Conservation (phyloP, 2,797 vertebrate species). For the Delichon dasypus region DNA sequence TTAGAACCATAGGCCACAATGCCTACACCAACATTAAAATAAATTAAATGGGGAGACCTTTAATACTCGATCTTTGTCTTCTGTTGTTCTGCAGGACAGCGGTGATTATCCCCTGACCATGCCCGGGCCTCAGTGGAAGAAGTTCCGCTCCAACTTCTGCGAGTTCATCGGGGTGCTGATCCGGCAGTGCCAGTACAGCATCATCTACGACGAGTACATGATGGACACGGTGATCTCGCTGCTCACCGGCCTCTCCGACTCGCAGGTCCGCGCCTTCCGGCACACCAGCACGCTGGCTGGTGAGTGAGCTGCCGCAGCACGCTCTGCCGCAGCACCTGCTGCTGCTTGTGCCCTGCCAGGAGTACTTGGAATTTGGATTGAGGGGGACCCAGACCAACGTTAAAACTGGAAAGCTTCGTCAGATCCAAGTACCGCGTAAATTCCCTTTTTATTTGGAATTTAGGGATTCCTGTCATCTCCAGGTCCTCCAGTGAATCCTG, state of each 20-base stretch:
- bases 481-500: neutral
- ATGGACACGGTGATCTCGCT: conserved; percentile 99
- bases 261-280: conserved; percentile 98
- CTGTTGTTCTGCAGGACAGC: conserved; percentile 84
- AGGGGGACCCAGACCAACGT: neutral
- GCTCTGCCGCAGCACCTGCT: neutral
- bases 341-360: neutral
- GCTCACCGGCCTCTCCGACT: conserved; percentile 97
- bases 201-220: conserved; percentile 99
- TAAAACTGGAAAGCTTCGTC: neutral
- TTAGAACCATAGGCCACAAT: neutral
- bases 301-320: conserved; percentile 63
- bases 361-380: rapidly evolving
- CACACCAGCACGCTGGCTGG: conserved; percentile 98
- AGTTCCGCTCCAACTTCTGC: conserved; percentile 98
- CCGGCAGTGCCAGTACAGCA: conserved; percentile 98
- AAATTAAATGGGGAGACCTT: neutral
- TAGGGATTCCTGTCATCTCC: neutral
- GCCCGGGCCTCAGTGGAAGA: conserved; percentile 98
- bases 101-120: conserved; percentile 98
- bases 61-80: neutral
- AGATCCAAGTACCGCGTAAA: neutral
- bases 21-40: neutral
- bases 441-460: neutral
- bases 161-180: conserved; percentile 98